Conservation (phyloP, 2,797 vertebrate species). For the Eidolon dupreanum region DNA sequence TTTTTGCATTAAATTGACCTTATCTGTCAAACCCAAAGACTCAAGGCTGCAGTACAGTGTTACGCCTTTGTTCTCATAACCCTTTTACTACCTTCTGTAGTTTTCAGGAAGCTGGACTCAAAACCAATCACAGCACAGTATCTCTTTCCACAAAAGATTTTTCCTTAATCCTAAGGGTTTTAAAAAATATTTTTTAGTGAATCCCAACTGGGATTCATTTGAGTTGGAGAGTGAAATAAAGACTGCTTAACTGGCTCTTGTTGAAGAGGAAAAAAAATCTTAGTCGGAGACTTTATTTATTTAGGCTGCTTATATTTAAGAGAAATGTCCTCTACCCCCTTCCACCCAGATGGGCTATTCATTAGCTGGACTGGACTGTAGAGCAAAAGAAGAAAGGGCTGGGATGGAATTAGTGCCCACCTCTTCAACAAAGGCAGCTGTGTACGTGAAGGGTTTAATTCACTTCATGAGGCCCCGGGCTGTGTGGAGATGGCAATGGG, state of each 20-base stretch:
- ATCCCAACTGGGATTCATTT: neutral
- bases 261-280: neutral
- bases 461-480: neutral
- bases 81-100: constrained; percentile 57
- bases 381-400: constrained; percentile 20
- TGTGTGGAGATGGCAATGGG: neutral
- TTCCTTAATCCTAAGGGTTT: neutral
- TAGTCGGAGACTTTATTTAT: constrained; percentile 27
- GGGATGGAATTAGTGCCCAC: neutral
- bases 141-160: constrained; percentile 18
- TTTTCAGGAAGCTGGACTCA: constrained; percentile 62
- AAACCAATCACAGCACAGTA: constrained; percentile 45
- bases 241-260: constrained; percentile 18
- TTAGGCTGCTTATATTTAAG: constrained; percentile 26
- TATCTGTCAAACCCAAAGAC: constrained; percentile 77
- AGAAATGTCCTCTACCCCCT: neutral
- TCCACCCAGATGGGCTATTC: constrained; percentile 11
- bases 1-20: constrained; percentile 76
- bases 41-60: constrained; percentile 68
- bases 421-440: constrained; percentile 38
- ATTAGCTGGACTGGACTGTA: constrained; percentile 39
- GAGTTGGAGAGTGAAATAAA: constrained; percentile 16
- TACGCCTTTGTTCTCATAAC: constrained; percentile 70
- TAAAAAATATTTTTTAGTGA: constrained; percentile 28
- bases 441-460: neutral